Evolutionary conservation across 2,888 invertebrate species (phyloP).

Genomic region (Erebia aethiops): DNA sequence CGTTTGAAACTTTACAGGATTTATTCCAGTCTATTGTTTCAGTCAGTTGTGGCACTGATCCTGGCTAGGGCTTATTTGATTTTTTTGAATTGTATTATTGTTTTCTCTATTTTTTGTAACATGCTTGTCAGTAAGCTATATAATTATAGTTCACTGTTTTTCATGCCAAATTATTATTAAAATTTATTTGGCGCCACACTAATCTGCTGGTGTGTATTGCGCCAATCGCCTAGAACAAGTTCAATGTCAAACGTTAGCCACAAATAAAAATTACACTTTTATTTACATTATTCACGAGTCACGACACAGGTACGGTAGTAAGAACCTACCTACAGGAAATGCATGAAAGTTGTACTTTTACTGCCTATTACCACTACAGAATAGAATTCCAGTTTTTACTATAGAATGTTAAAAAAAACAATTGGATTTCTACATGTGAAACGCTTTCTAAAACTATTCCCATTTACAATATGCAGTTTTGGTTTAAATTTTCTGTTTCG

Average conservation of each 20-base stretch:
- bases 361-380: conserved; percentile 15
- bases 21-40: conserved; percentile 1
- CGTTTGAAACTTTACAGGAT: conserved; percentile 6
- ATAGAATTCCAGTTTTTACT: conserved; percentile 13
- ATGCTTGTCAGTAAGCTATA: too few species aligned
- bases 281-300: conserved; percentile 27
- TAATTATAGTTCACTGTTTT: neutral
- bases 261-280: conserved; percentile 21
- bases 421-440: neutral
- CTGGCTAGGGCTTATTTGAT: neutral
- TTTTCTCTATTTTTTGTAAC: too few species aligned
- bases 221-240: neutral
- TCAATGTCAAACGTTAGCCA: conserved; percentile 21
- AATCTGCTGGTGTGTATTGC: too few species aligned
- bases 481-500: neutral
- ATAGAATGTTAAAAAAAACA: neutral
- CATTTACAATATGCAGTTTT: neutral
- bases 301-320: neutral
- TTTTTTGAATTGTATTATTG: too few species aligned
- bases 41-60: conserved; percentile 8
- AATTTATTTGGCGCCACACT: too few species aligned
- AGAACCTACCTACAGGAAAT: conserved; percentile 22
- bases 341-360: conserved; percentile 25
- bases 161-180: neutral
- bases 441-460: neutral